A percentile compares a stretch with the other conserved stretches of the same genome.
Evolutionary conservation across 2,113 vertebrate species (phyloP).

Genomic region (Zapornia atra): DNA sequence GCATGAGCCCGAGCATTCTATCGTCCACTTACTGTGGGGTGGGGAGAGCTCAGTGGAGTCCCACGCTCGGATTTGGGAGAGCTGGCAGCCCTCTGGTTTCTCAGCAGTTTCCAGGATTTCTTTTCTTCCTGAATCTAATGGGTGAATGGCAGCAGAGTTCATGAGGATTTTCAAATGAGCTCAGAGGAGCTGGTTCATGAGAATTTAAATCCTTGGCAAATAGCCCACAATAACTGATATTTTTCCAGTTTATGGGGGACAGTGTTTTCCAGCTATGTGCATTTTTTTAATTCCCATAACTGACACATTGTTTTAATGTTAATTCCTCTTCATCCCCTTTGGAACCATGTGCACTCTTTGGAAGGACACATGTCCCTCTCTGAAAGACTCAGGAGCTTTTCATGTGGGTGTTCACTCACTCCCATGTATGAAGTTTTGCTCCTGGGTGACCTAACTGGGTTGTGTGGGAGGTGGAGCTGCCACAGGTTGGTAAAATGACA

Average conservation of each 20-base stretch:
- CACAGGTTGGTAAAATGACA: not conserved
- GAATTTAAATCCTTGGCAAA: slow-evolving; percentile 46
- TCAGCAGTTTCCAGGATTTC: slow-evolving; percentile 6
- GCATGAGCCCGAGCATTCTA: accelerated
- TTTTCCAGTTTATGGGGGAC: slow-evolving; percentile 38
- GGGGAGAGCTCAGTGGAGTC: not conserved
- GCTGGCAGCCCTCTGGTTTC: not conserved
- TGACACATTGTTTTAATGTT: not conserved
- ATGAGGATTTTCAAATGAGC: slow-evolving; percentile 1
- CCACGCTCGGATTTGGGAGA: not conserved
- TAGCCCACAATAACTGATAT: not conserved
- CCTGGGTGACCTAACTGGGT: not conserved
- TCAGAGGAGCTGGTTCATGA: slow-evolving; percentile 31
- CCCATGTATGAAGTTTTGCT: not conserved
- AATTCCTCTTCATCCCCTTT: not conserved
- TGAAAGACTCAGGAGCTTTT: not conserved
- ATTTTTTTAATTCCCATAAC: not conserved
- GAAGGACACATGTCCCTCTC: not conserved
- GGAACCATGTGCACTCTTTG: not conserved
- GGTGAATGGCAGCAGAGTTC: not conserved
- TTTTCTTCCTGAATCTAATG: not conserved
- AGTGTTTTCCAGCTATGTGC: not conserved
- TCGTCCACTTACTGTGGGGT: not conserved
- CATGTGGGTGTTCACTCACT: not conserved
- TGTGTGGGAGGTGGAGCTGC: not conserved